Evolutionary conservation across 2,888 invertebrate genomes (phyloP), one percentile per base, ranked within the genome.

Genomic region (Tineola bisselliella): DNA sequence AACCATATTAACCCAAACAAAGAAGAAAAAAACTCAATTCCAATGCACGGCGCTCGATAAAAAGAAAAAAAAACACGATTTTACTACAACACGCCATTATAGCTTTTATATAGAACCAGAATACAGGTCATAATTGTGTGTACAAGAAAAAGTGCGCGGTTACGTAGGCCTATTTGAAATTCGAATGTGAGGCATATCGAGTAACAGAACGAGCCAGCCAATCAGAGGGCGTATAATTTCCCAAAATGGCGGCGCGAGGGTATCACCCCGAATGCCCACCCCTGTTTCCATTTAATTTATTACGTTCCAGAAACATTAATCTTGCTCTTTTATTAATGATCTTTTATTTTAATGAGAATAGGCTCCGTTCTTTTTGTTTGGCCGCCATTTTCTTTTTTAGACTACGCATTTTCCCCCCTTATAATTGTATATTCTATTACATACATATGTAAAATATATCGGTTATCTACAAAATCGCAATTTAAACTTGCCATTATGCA

Each of bases 261-360:
- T 13, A 15, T 13, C n/a, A n/a, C 13, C 43, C 25, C 25, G 6
- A 25, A 13, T n/a, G 8, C 66, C 70, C 72, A 69, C 80, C 80
- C 81, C 78, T 76, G 72, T 66, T 64, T 74, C 77, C 67, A 65
- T 70, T 73, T 84, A 87, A 87, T 87, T 86, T 86, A 87, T 87
- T 83, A 87, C 77, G 76, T 77, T 73, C 70, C 65, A 57, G 65
- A 71, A 77, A 83, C 86, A 87, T 87, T 87, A 84, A 87, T 86
- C 86, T 87, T 86, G 81, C 80, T 76, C 71, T 75, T 81, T 82
- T 84, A 84, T 87, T 84, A 87, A 84, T 84, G 84, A 81, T 77
- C 64, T 83, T 84, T 84, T 84, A 84, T 84, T 86, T 84, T 86
- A 86, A 86, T 84, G 84, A 86, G 84, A 82, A 44, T 57, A 64